Base-by-base conservation (phyloP, 2,888 invertebrate genomes). In the Pristionchus maxplancki region DNA sequence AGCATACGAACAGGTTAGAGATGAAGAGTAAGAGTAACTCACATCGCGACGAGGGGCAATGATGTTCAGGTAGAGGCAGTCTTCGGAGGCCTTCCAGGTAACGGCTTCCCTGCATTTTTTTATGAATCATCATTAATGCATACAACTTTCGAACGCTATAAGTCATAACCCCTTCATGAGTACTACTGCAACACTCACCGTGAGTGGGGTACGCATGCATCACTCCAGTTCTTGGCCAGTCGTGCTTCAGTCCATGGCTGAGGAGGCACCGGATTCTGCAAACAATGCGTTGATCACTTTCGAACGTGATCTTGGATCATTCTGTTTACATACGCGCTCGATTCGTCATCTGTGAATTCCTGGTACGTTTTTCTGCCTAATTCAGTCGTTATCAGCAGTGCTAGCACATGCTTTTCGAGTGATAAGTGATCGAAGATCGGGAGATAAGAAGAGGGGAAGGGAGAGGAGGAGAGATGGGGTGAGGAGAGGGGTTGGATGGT, bases 101-200 rank as follows among this genome's bases (percentile, higher is more conserved):
- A 44, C 13, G 98, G 98, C 0, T 97, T 97, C 95, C 15, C 78
- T 78, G 15, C 17, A 78, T n/a, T 58, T n/a, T 24, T 1, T 0
- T 24, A n/a, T 58, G 58, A 20, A 8, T 58, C 9, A n/a, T 6
- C 11, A 1, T 0, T 0, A 17, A 20, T 53, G 20, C 3, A 20
- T 53, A n/a, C n/a, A n/a, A n/a, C 20, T 53, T 3, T 24, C 53
- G 3, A 53, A 6, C 20, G 20, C 20, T 50, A 20, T 1, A 58
- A 58, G 9, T 20, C 6, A 58, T 1, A 58, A 20, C 24, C 24
- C 6, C 24, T 20, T n/a, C 24, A 20, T 24, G 24, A 24, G 5
- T 9, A 58, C 64, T 4, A 28, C 13, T 31, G 64, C 64, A 64
- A 64, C 28, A 64, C 78, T n/a, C 86, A 87, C 53, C 89, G 85